These are phyloP conservation scores for Pantelozetes paolii DNA, from an alignment of 2,888 invertebrate genomes.

Conservation along the genomic window DNA sequence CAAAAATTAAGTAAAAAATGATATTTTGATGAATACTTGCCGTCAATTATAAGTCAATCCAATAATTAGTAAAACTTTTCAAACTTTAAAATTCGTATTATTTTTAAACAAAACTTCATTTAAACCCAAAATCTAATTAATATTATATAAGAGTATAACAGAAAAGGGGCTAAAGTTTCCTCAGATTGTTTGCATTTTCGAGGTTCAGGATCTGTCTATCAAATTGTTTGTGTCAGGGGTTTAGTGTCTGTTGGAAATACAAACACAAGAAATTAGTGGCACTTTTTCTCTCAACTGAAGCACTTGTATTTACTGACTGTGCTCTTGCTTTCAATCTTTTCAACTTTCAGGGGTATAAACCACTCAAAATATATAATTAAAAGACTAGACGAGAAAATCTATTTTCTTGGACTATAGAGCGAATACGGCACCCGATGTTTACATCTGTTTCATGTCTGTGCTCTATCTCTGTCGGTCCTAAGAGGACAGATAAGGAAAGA, in stretches of 20 bases:
- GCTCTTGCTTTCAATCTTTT: background rate
- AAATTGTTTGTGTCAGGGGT: background rate
- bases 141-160: background rate
- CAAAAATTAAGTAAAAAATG: no score
- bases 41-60: no score
- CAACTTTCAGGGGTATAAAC: background rate
- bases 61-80: no score
- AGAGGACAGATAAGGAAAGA: no score
- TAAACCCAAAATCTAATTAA: background rate
- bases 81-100: no score
- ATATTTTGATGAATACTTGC: no score
- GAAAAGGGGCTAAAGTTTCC: background rate
- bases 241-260: background rate
- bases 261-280: slow-evolving; percentile 5
- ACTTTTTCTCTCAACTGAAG: background rate
- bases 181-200: background rate
- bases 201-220: background rate
- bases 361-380: background rate
- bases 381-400: background rate
- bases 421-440: background rate
- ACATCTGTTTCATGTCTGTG: slow-evolving; percentile 31
- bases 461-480: background rate
- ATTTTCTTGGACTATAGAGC: no score
- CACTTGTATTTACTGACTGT: background rate
- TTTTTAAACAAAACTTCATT: background rate